phyloP scores from a whole-genome alignment of 2,797 vertebrate species.

The Pteronotus mesoamericanus region DNA sequence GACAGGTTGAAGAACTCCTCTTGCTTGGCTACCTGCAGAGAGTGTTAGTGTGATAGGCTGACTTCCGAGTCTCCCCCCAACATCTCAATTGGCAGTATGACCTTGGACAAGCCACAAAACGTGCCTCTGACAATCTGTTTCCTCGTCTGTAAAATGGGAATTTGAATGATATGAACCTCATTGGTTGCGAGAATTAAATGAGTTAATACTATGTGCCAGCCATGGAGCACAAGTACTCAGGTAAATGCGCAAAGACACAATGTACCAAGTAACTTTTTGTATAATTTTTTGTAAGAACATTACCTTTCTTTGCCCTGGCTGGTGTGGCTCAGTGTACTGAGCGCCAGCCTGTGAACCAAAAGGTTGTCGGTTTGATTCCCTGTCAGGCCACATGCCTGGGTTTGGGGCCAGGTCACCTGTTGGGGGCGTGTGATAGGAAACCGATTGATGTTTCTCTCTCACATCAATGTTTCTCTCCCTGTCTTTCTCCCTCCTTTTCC shows the following conservation, averaged over 20 bases:
- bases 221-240: neutral
- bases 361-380: neutral
- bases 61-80: neutral
- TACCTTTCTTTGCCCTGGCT: neutral
- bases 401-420: neutral
- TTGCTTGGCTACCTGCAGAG: slow-evolving; percentile 90
- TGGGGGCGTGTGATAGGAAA: neutral
- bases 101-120: neutral
- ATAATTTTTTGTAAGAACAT: neutral
- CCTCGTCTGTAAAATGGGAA: neutral
- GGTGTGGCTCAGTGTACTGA: neutral
- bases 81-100: neutral
- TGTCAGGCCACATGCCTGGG: no score
- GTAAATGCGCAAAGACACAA: neutral
- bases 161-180: neutral
- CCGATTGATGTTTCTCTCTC: no score
- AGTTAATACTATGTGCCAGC: neutral
- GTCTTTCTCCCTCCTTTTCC: neutral
- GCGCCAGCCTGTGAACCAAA: neutral
- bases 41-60: neutral
- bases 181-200: neutral
- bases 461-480: neutral
- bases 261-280: neutral
- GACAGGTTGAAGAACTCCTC: slow-evolving; percentile 96
- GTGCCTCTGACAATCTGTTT: neutral